Percentiles rank a stretch among this genome's conserved stretches.
Conservation (phyloP, 2,888 invertebrate species). For the Rhogogaster chlorosoma region DNA sequence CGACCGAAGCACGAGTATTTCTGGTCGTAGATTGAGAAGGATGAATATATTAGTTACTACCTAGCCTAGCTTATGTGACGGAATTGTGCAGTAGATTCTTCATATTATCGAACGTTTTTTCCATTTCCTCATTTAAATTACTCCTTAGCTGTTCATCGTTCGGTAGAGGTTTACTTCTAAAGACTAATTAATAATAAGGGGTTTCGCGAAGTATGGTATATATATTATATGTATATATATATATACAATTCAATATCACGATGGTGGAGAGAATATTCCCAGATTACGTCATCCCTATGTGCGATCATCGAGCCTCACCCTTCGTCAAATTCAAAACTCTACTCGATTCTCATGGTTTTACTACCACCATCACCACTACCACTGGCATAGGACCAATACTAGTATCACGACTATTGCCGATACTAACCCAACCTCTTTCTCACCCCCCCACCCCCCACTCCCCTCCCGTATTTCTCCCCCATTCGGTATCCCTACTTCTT, state of each 20-base stretch:
- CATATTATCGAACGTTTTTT: background rate
- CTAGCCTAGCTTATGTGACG: background rate
- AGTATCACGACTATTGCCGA: conserved; percentile 34
- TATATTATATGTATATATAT: background rate
- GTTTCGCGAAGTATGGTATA: background rate
- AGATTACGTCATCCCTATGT: conserved; percentile 35
- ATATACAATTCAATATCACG: conserved; percentile 30
- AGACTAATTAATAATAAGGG: background rate
- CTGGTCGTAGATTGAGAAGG: conserved; percentile 17
- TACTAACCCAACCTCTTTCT: conserved; percentile 51
- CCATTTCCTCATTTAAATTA: background rate
- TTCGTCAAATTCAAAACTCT: conserved; percentile 45
- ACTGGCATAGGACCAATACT: conserved; percentile 7
- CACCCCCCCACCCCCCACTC: conserved; percentile 53
- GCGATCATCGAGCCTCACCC: conserved; percentile 3
- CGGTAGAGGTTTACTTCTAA: background rate
- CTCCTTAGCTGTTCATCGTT: background rate
- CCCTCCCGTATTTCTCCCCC: conserved; percentile 49
- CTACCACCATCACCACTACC: conserved; percentile 8
- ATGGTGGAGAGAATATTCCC: conserved; percentile 42
- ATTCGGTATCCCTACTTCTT: conserved; percentile 53
- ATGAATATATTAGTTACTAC: background rate
- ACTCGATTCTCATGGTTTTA: conserved; percentile 47
- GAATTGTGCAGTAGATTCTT: background rate
- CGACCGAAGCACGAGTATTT: conserved; percentile 21